Evolutionary conservation across 2,113 vertebrate species (phyloP).

Genomic region (Ramphastos sulfuratus): DNA sequence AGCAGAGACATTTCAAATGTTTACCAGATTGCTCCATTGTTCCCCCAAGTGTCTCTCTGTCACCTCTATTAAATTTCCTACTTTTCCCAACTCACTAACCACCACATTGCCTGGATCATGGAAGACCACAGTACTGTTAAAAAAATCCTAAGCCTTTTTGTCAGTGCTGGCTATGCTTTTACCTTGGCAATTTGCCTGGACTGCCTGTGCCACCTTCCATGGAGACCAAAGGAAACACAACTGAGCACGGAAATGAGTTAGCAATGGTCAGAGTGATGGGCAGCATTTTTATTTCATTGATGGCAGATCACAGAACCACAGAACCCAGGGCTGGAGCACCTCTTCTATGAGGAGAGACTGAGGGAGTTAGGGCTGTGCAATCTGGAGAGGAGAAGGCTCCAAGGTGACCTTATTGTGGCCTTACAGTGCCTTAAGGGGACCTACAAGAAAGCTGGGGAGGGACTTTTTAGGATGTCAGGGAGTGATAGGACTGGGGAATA

Average conservation of each 20-base stretch:
- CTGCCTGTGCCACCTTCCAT: neutral
- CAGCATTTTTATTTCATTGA: neutral
- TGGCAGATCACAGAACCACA: neutral
- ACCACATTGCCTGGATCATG: neutral
- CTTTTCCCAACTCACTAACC: constrained; percentile 37
- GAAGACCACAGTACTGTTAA: constrained; percentile 1
- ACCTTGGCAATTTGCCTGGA: neutral
- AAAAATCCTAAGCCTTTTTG: neutral
- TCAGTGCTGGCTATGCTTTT: neutral
- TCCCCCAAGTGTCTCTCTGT: constrained; percentile 53
- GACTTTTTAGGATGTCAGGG: too few species aligned
- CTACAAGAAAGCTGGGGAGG: too few species aligned
- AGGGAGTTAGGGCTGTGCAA: too few species aligned
- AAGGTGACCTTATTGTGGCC: too few species aligned
- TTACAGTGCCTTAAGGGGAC: too few species aligned
- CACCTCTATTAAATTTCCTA: constrained; percentile 53
- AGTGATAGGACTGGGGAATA: too few species aligned
- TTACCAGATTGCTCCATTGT: constrained; percentile 28
- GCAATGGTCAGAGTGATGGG: neutral
- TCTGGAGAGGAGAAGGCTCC: too few species aligned
- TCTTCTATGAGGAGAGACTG: too few species aligned
- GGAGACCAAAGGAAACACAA: neutral
- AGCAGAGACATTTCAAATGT: constrained; percentile 48
- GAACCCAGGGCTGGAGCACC: too few species aligned
- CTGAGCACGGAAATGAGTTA: neutral